A percentile compares a stretch with the other conserved stretches of the same genome.
These are phyloP conservation scores for Cavia porcellus DNA, from an alignment of 2,113 vertebrate genomes.

Conservation along the genomic window DNA sequence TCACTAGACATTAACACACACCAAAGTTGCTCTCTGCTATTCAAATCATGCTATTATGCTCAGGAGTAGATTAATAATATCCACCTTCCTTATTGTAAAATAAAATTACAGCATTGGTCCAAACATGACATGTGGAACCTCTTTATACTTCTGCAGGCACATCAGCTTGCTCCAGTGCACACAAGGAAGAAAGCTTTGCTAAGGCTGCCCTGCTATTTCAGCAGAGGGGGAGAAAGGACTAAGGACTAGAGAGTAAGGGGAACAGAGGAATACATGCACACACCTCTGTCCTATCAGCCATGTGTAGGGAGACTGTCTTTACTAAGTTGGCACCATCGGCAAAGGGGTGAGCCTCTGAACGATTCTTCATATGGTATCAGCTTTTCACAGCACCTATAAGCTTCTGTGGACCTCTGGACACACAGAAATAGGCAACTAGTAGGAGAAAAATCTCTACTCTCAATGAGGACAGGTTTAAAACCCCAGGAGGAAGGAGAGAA, in stretches of 20 bases:
- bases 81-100: constrained; percentile 72
- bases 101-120: constrained; percentile 77
- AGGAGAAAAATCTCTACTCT: not conserved
- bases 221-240: not conserved
- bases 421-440: not conserved
- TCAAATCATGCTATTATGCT: constrained; percentile 67
- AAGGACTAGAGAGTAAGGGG: not conserved
- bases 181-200: not conserved
- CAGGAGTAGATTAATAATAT: constrained; percentile 71
- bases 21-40: constrained; percentile 75
- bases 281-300: constrained; percentile 33
- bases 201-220: constrained; percentile 56
- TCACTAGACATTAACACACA: constrained; percentile 73
- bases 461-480: not conserved
- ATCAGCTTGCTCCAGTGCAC: constrained; percentile 46
- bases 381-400: constrained; percentile 56
- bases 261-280: not conserved
- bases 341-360: constrained; percentile 53
- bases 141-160: constrained; percentile 35
- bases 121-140: constrained; percentile 59
- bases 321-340: constrained; percentile 64
- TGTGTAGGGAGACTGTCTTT: constrained; percentile 50
- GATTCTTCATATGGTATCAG: constrained; percentile 14
- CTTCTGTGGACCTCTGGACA: constrained; percentile 58
- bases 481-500: rapidly evolving